phyloP scores from a whole-genome alignment of 2,888 invertebrate genomes.

The Protonemura montana region DNA sequence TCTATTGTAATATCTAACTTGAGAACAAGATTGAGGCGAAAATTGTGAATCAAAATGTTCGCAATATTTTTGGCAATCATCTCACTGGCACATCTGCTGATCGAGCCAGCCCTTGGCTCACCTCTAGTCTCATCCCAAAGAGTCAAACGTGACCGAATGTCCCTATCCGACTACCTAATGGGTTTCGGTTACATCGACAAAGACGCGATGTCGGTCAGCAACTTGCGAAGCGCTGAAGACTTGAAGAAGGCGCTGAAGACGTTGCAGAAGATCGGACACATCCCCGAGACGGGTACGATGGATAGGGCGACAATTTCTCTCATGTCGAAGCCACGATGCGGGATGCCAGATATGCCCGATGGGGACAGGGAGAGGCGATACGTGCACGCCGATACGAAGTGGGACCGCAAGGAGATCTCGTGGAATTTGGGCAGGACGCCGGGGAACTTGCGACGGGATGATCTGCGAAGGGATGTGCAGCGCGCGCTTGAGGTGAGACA shows the following conservation, averaged over 20 bases:
- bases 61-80: too few relatives aligned
- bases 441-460: conserved; percentile 51
- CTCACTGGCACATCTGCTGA: too few relatives aligned
- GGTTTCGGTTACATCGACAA: conserved; percentile 72
- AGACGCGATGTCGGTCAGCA: conserved; percentile 63
- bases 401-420: neutral
- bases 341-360: conserved; percentile 69
- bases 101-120: too few relatives aligned
- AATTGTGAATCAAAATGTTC: too few relatives aligned
- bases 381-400: neutral
- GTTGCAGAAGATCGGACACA: conserved; percentile 75
- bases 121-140: too few relatives aligned
- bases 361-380: conserved; percentile 50
- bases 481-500: conserved; percentile 63
- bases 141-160: too few relatives aligned
- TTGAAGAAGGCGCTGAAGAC: conserved; percentile 69
- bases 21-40: too few relatives aligned
- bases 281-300: conserved; percentile 72
- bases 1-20: too few relatives aligned
- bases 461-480: conserved; percentile 66
- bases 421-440: neutral
- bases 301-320: conserved; percentile 71
- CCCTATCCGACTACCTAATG: conserved; percentile 64
- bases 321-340: conserved; percentile 72
- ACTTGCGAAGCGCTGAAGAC: conserved; percentile 69